Evolutionary conservation across 2,113 vertebrate genomes (phyloP).

Genomic region (Nesoenas mayeri): DNA sequence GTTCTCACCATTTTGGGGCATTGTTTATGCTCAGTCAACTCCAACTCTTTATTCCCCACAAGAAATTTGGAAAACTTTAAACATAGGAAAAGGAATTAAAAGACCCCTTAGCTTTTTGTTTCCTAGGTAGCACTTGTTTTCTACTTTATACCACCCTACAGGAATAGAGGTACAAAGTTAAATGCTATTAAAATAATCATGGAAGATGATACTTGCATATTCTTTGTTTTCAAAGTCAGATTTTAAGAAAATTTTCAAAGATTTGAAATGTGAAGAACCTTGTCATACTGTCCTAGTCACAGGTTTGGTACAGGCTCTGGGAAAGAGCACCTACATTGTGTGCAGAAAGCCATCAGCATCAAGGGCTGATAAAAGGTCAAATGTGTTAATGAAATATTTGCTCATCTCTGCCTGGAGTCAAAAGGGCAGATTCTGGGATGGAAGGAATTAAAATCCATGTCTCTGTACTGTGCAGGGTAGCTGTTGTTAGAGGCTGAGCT

Average conservation of each 20-base stretch:
- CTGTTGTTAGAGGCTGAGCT: background rate
- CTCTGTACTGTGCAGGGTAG: background rate
- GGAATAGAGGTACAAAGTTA: background rate
- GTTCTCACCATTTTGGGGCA: background rate
- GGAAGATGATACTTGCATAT: background rate
- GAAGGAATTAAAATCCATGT: background rate
- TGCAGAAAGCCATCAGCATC: background rate
- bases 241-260: background rate
- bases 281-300: accelerated
- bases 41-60: background rate
- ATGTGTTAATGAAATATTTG: constrained; percentile 28
- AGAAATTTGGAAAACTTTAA: background rate
- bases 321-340: background rate
- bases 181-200: background rate
- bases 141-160: background rate
- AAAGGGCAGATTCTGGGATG: background rate
- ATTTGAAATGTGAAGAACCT: background rate
- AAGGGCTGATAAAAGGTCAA: background rate
- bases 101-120: background rate
- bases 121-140: background rate
- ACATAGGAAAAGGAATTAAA: background rate
- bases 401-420: background rate
- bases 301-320: background rate
- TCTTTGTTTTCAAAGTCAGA: background rate
- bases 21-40: background rate